Evolutionary conservation across 1,140 invertebrate species (phyloP), one percentile per base, ranked within the genome.

Genomic region (Leucophenga varia): DNA sequence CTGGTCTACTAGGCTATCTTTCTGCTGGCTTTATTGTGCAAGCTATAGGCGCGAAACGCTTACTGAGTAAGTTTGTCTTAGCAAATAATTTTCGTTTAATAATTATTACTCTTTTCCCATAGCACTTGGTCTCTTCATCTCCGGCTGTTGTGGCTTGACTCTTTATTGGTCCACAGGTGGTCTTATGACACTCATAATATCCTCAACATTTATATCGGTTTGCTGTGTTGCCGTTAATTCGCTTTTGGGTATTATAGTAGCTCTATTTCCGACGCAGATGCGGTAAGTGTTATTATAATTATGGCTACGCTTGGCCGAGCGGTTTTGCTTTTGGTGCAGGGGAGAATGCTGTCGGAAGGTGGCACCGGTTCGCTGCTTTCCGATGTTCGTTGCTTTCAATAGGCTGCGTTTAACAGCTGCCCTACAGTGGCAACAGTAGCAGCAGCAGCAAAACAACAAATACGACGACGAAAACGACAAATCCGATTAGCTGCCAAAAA

Each of bases 1-100:
- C 76, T 0, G 79, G 78, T 3, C 61, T 81, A 6, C 59, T 80
- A 3, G 78, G 79, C 0, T 81, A 81, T 46, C 69, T 78, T 7
- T 41, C 59, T 43, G 80, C 79, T 12, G 78, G 79, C 0, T 64
- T 57, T 4, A 46, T 81, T 19, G 60, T 81, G 2, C 59, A 49
- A 40, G 69, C 73, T 36, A 63, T 80, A 25, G 81, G 81, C 5
- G 80, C 80, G 43, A 78, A 77, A 32, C 44, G 76, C 13, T 70
- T 82, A 45, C 47, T 75, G 34, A 63, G 71, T 75, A 46, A 59
- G 55, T 55, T n/a, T 14, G 14, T 9, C 18, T 25, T 41, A 21
- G 16, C 18, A n/a, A n/a, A n/a, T n/a, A n/a, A n/a, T n/a, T n/a
- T n/a, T n/a, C n/a, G n/a, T n/a, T n/a, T n/a, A n/a, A n/a, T n/a